Conservation (phyloP, 2,113 vertebrate species). For the Bubalus kerabau region DNA sequence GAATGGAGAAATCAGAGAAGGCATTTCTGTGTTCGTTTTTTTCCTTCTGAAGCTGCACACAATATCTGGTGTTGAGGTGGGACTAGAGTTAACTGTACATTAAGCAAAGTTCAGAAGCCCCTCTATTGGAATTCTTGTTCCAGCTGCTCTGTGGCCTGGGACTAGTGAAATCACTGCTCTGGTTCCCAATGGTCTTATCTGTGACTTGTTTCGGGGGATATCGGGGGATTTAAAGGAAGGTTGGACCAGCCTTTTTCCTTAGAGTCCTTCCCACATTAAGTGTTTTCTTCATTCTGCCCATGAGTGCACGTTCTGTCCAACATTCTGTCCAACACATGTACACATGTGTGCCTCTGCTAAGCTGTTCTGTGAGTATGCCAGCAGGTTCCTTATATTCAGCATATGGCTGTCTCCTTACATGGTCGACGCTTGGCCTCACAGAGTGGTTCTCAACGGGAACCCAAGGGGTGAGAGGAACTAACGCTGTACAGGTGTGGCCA, state of each 20-base stretch:
- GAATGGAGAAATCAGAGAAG: neutral
- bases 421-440: neutral
- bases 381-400: neutral
- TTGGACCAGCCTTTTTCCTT: neutral
- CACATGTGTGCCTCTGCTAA: fast-evolving
- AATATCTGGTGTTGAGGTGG: neutral
- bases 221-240: neutral
- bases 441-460: neutral
- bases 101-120: neutral
- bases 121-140: neutral
- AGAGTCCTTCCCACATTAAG: neutral
- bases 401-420: neutral
- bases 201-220: neutral
- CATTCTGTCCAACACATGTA: neutral
- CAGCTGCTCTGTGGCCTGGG: neutral
- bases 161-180: neutral
- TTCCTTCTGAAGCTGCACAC: neutral
- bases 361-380: neutral
- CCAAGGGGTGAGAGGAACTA: neutral
- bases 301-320: neutral
- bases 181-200: neutral
- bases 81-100: neutral
- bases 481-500: neutral
- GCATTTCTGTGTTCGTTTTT: neutral
- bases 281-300: neutral